These are phyloP conservation scores for Ginglymostoma cirratum DNA, from an alignment of 2,113 vertebrate genomes.

Conservation along the genomic window DNA sequence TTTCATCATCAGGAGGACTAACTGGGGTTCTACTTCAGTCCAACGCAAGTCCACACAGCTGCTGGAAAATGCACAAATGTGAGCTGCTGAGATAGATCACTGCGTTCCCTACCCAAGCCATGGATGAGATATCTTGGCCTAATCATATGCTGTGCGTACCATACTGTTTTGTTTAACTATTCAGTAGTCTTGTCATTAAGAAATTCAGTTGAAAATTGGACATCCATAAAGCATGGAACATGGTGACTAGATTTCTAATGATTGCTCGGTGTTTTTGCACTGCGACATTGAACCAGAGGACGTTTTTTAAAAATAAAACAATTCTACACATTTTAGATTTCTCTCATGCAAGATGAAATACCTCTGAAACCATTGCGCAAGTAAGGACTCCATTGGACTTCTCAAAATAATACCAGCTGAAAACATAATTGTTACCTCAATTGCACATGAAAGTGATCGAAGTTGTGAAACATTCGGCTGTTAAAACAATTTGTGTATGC, in stretches of 20 bases:
- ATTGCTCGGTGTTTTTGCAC: not conserved
- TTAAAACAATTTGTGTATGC: not conserved
- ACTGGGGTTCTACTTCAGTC: not conserved
- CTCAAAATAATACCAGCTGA: not conserved
- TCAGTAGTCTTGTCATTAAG: not conserved
- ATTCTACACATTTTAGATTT: not conserved
- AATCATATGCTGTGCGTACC: not conserved
- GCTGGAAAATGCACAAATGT: not conserved
- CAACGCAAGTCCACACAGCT: not conserved
- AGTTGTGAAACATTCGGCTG: not conserved
- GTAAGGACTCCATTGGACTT: too few species aligned
- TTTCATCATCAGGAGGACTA: not conserved
- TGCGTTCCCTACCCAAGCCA: not conserved
- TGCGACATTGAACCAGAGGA: not conserved
- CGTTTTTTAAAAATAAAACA: not conserved
- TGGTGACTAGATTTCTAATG: not conserved
- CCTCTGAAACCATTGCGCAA: not conserved
- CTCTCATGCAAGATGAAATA: not conserved
- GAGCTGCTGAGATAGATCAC: not conserved
- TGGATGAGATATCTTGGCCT: not conserved
- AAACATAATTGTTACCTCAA: not conserved
- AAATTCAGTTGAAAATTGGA: not conserved
- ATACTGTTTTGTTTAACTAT: not conserved
- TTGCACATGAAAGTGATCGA: not conserved
- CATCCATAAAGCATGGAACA: not conserved